Percentiles rank a stretch among this genome's conserved stretches.
phyloP scores from a whole-genome alignment of 1,140 invertebrate species.

The Drosophila navojoa region DNA sequence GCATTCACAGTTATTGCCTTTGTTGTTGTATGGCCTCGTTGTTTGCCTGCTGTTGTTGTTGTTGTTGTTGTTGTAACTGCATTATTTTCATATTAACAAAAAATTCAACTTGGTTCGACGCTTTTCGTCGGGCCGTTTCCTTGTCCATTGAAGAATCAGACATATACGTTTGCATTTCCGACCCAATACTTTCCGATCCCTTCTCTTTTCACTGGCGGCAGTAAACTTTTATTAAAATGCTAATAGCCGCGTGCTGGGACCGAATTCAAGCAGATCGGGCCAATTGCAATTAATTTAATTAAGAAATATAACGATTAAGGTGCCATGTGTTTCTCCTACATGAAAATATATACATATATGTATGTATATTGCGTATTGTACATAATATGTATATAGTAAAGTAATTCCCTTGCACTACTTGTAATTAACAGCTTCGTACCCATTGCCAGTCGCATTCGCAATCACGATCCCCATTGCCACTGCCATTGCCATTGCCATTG shows the following conservation, averaged over 20 bases:
- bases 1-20: slow-evolving; percentile 31
- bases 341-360: slow-evolving; percentile 11
- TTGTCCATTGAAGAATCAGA: slow-evolving; percentile 17
- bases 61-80: slow-evolving; percentile 56
- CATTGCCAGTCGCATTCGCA: slow-evolving; percentile 25
- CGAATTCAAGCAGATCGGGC: slow-evolving; percentile 59
- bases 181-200: slow-evolving; percentile 51
- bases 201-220: slow-evolving; percentile 23
- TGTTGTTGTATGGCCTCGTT: slow-evolving; percentile 8
- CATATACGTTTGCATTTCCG: slow-evolving; percentile 61
- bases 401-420: slow-evolving; percentile 28
- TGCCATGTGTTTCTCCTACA: slow-evolving; percentile 16
- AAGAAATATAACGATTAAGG: slow-evolving; percentile 63
- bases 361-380: slow-evolving; percentile 6
- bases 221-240: slow-evolving; percentile 79
- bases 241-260: slow-evolving; percentile 42
- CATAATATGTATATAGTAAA: slow-evolving; percentile 10
- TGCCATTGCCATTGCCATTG: slow-evolving; percentile 50
- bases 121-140: slow-evolving; percentile 48
- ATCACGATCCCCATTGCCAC: slow-evolving; percentile 27
- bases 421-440: slow-evolving; percentile 51
- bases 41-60: no score
- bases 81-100: slow-evolving; percentile 82
- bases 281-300: slow-evolving; percentile 74
- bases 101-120: slow-evolving; percentile 63